Conservation (phyloP, 2,113 vertebrate genomes). For the Rallus limicola region DNA sequence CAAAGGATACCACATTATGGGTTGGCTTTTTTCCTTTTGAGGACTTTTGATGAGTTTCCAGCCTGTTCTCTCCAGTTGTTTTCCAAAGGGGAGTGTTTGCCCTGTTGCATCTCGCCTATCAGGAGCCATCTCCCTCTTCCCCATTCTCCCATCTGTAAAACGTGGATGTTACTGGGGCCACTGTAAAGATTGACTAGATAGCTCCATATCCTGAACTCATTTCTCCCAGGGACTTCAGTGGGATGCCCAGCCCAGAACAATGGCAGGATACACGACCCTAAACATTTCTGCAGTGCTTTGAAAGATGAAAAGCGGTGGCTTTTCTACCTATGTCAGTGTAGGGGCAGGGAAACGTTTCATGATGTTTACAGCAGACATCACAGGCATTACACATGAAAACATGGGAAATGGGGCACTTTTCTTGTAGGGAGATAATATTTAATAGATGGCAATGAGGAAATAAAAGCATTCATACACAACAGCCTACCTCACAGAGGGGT, state of each 20-base stretch:
- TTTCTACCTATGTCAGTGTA: constrained; percentile 23
- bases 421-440: constrained; percentile 46
- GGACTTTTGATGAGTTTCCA: not conserved
- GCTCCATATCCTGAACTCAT: constrained; percentile 59
- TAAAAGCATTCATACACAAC: not conserved
- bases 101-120: not conserved
- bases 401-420: constrained; percentile 56
- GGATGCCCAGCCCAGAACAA: constrained; percentile 68
- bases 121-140: not conserved
- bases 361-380: constrained; percentile 54
- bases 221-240: constrained; percentile 59
- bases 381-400: constrained; percentile 23
- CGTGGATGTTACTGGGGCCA: not conserved
- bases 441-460: constrained; percentile 57
- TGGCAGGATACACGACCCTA: constrained; percentile 64
- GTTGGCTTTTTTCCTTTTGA: too few species aligned
- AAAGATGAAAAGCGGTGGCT: constrained; percentile 31
- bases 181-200: constrained; percentile 54
- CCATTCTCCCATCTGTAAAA: not conserved
- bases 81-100: not conserved
- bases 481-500: not conserved
- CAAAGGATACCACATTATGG: fast-evolving
- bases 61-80: not conserved
- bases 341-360: not conserved
- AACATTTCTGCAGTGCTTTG: constrained; percentile 22